Conservation (phyloP, 1,140 invertebrate genomes). For the Dinoponera quadriceps region DNA sequence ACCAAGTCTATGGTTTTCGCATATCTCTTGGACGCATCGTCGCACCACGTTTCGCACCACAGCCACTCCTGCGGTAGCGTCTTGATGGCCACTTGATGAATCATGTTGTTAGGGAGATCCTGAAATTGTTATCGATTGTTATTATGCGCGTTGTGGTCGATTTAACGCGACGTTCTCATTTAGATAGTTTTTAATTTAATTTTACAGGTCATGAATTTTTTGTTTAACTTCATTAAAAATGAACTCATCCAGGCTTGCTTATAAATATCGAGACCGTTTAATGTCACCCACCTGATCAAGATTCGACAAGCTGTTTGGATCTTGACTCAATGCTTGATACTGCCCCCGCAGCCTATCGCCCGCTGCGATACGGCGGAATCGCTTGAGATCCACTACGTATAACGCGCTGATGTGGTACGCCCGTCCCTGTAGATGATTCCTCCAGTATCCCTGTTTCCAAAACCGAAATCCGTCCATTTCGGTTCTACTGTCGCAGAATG, state of each 20-base stretch:
- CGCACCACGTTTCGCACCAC: constrained; percentile 99
- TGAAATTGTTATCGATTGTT: constrained; percentile 74
- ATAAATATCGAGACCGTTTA: background rate
- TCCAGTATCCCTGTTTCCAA: constrained; percentile 99
- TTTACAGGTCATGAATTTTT: no score
- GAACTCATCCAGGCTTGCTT: no score
- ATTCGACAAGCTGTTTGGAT: constrained; percentile 98
- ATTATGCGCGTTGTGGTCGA: constrained; percentile 24
- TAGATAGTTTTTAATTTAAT: no score
- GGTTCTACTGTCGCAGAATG: constrained; percentile 98
- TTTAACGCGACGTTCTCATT: constrained; percentile 10
- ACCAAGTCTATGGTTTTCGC: constrained; percentile 99
- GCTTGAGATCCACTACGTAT: constrained; percentile 98
- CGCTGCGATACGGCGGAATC: constrained; percentile 98
- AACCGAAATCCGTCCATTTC: constrained; percentile 99
- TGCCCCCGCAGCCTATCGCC: constrained; percentile 98
- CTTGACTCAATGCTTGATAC: constrained; percentile 98
- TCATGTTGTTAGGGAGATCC: constrained; percentile 99
- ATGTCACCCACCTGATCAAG: constrained; percentile 90
- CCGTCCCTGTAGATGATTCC: constrained; percentile 97
- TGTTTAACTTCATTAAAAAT: no score
- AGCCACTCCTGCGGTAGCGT: constrained; percentile 99
- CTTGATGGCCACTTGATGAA: constrained; percentile 99
- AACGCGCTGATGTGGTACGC: constrained; percentile 99
- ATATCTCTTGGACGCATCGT: constrained; percentile 93